Conservation (phyloP, 2,113 vertebrate species). For the Probosciger aterrimus region DNA sequence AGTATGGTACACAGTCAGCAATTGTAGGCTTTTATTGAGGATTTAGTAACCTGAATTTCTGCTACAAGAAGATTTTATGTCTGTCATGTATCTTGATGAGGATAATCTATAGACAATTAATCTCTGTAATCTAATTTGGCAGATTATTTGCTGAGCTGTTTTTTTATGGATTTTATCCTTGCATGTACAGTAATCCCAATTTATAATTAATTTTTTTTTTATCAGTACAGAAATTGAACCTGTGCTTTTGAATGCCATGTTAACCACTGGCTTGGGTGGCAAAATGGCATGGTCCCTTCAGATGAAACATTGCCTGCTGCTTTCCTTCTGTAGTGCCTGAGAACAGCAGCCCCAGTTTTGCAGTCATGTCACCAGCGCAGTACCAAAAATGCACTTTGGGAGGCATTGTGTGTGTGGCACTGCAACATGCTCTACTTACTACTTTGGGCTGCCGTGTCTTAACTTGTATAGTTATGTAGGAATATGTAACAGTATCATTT, state of each 20-base stretch:
- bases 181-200: not conserved
- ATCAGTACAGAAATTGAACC: not conserved
- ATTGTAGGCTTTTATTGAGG: not conserved
- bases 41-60: not conserved
- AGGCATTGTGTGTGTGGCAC: fast-evolving
- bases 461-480: not conserved
- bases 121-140: not conserved
- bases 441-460: not conserved
- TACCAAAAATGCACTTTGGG: not conserved
- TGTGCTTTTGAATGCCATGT: not conserved
- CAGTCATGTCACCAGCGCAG: not conserved
- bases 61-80: not conserved
- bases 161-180: not conserved
- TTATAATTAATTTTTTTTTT: not conserved
- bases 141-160: not conserved
- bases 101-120: not conserved
- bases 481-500: not conserved
- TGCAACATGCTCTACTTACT: not conserved
- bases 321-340: not conserved
- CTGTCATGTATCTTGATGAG: not conserved
- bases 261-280: not conserved
- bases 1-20: not conserved
- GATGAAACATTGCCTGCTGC: not conserved
- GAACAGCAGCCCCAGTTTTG: not conserved
- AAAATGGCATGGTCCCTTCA: not conserved